Conservation (phyloP, 2,797 vertebrate species). For the Muscicapa striata region DNA sequence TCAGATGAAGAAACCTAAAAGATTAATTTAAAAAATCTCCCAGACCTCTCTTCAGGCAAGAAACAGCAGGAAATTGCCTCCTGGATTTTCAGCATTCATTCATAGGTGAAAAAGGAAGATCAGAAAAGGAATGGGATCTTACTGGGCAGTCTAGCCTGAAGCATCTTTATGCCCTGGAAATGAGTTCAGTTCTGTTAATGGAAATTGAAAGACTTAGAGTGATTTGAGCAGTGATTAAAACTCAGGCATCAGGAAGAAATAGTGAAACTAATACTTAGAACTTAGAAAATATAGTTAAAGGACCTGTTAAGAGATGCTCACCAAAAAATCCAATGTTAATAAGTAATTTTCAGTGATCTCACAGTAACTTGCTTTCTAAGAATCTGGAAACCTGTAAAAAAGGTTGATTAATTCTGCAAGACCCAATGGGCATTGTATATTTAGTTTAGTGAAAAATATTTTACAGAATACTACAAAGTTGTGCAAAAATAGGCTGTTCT, state of each 20-base stretch:
- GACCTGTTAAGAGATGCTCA: background rate
- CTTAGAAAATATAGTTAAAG: background rate
- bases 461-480: background rate
- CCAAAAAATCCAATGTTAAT: background rate
- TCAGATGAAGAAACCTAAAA: background rate
- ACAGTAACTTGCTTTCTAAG: background rate
- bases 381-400: background rate
- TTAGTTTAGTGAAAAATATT: background rate
- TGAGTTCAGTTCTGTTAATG: background rate
- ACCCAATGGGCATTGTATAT: background rate
- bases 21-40: background rate
- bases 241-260: background rate
- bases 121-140: background rate
- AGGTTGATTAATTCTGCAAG: background rate
- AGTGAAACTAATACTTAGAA: background rate
- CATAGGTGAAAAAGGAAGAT: background rate
- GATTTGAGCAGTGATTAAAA: background rate
- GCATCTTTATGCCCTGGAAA: background rate
- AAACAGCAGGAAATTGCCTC: background rate
- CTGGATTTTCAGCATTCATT: background rate
- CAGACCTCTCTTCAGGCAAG: background rate
- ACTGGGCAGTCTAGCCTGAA: background rate
- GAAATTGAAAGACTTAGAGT: background rate
- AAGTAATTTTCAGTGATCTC: background rate
- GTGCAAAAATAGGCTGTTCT: background rate